Conservation (phyloP, 2,113 vertebrate species). For the Calyptomena viridis region DNA sequence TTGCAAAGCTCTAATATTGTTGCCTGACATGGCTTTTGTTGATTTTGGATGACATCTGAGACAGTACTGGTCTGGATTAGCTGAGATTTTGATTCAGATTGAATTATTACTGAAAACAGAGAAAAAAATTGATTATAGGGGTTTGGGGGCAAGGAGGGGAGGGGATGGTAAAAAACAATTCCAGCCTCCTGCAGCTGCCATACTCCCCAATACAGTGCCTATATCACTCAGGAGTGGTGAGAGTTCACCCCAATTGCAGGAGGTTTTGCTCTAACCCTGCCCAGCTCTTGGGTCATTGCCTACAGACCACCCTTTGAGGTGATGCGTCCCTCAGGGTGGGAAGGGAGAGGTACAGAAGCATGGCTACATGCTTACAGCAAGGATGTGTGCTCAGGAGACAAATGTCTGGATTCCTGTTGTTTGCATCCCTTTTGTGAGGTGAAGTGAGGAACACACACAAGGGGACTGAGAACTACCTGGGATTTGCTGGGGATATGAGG, state of each 20-base stretch:
- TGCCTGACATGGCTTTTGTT: not conserved
- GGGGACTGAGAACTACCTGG: not conserved
- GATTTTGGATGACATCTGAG: not conserved
- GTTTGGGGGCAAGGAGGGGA: accelerated
- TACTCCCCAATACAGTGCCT: not conserved
- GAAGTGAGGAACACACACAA: not conserved
- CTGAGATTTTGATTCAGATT: not conserved
- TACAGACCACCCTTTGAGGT: too few relatives aligned
- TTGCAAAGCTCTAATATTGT: not conserved
- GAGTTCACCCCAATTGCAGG: not conserved
- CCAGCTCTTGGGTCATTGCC: not conserved
- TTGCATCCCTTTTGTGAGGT: not conserved
- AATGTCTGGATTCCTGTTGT: not conserved
- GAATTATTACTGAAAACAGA: not conserved
- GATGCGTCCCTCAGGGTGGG: not conserved
- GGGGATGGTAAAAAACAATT: not conserved
- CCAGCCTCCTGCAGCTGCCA: not conserved
- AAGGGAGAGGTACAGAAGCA: not conserved
- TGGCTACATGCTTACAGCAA: not conserved
- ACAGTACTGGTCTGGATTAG: not conserved
- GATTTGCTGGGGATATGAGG: not conserved
- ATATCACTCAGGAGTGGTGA: not conserved
- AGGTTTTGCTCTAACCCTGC: not conserved
- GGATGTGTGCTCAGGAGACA: not conserved
- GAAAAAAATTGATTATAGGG: not conserved